phyloP scores from a whole-genome alignment of 2,113 vertebrate genomes.

The Hydropotes inermis region DNA sequence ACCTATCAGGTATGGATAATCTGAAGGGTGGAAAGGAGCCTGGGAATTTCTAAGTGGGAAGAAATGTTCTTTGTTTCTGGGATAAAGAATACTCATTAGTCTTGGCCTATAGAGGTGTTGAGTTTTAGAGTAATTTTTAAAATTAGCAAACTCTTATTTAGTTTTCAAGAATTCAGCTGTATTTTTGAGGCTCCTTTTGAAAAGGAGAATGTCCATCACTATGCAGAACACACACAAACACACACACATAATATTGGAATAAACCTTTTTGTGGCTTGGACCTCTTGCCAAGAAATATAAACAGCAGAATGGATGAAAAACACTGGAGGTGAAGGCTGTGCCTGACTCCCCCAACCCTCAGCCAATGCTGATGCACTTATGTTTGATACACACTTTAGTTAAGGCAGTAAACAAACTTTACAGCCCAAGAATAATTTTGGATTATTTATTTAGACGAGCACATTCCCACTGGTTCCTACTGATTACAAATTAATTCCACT shows the following conservation, averaged over 20 bases:
- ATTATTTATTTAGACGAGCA: conserved; percentile 68
- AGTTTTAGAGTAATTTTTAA: not conserved
- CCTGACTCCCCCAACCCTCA: not conserved
- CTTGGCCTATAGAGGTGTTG: not conserved
- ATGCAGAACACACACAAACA: not conserved
- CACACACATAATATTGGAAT: not conserved
- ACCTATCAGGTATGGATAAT: not conserved
- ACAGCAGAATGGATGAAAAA: conserved; percentile 49
- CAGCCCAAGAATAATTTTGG: conserved; percentile 71
- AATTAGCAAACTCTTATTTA: not conserved
- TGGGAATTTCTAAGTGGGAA: not conserved
- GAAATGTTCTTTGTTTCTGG: conserved; percentile 13
- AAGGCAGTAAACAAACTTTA: conserved; percentile 71
- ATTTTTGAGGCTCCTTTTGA: not conserved
- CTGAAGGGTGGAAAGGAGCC: not conserved
- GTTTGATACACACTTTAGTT: conserved; percentile 67
- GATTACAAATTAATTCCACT: conserved; percentile 74
- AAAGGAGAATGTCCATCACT: not conserved
- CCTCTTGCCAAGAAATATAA: conserved; percentile 45
- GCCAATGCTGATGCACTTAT: conserved; percentile 47
- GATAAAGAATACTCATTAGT: not conserved
- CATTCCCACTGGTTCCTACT: conserved; percentile 65
- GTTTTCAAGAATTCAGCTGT: conserved; percentile 32
- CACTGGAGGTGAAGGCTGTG: not conserved
- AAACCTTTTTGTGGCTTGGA: conserved; percentile 16